phyloP scores from a whole-genome alignment of 2,888 invertebrate species.

The Rhagium mordax region DNA sequence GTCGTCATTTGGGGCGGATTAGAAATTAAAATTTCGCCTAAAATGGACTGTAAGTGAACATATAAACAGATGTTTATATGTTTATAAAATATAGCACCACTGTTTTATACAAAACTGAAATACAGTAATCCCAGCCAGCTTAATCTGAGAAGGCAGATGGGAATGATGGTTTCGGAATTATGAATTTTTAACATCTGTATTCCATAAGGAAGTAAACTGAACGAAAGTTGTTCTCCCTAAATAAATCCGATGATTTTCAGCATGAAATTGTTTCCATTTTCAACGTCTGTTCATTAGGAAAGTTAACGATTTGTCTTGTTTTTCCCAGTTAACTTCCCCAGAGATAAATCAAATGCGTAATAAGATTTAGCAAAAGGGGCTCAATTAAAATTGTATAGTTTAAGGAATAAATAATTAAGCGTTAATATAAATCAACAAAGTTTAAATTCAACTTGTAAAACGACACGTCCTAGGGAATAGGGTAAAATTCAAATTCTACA shows the following conservation, averaged over 20 bases:
- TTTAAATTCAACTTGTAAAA: not conserved
- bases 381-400: slow-evolving; percentile 18
- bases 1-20: too few relatives aligned
- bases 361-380: not conserved
- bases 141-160: not conserved
- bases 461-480: too few relatives aligned
- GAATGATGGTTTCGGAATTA: not conserved
- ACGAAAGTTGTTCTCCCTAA: slow-evolving; percentile 4
- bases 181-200: not conserved
- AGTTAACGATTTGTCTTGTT: slow-evolving; percentile 18
- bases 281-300: slow-evolving; percentile 2
- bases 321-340: slow-evolving; percentile 2
- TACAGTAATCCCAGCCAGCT: not conserved
- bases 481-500: too few relatives aligned
- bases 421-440: slow-evolving; percentile 6
- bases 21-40: too few relatives aligned
- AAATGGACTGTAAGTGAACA: too few relatives aligned
- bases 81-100: too few relatives aligned
- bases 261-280: slow-evolving; percentile 4
- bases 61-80: too few relatives aligned
- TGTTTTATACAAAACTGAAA: slow-evolving; percentile 13
- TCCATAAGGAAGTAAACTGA: slow-evolving; percentile 6
- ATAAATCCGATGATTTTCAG: slow-evolving; percentile 14
- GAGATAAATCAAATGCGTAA: slow-evolving; percentile 15
- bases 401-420: slow-evolving; percentile 18